Percentiles rank a stretch among this genome's conserved stretches.
Conservation (phyloP, 2,888 invertebrate species). For the Timema cristinae region DNA sequence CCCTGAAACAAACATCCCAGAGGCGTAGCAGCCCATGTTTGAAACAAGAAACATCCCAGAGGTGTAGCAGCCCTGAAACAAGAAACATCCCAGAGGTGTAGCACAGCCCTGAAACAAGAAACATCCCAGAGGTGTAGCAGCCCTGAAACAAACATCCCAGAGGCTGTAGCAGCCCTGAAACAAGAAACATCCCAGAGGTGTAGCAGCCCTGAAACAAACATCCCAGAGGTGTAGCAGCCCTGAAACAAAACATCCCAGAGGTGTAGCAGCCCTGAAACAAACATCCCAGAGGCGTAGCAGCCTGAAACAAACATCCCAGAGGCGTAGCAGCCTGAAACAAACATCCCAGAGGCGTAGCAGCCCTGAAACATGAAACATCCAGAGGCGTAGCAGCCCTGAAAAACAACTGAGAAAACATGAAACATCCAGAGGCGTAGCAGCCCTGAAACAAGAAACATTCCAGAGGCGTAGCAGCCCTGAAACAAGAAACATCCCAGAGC, state of each 20-base stretch:
- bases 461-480: conserved; percentile 42
- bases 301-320: conserved; percentile 68
- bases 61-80: conserved; percentile 34
- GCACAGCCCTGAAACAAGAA: conserved; percentile 40
- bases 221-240: conserved; percentile 47
- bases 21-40: conserved; percentile 36
- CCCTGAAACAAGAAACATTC: conserved; percentile 53
- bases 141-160: conserved; percentile 57
- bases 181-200: conserved; percentile 57
- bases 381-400: conserved; percentile 43
- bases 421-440: conserved; percentile 57
- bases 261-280: conserved; percentile 34
- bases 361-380: conserved; percentile 53
- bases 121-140: conserved; percentile 55
- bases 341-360: conserved; percentile 55
- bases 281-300: no score
- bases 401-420: no score
- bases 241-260: conserved; percentile 56
- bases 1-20: conserved; percentile 57
- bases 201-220: conserved; percentile 50
- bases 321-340: conserved; percentile 40
- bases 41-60: conserved; percentile 56
- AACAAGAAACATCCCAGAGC: conserved; percentile 56
- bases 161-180: conserved; percentile 35
- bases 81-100: conserved; percentile 57